phyloP scores from a whole-genome alignment of 2,113 vertebrate genomes.

The Hippolais icterina region DNA sequence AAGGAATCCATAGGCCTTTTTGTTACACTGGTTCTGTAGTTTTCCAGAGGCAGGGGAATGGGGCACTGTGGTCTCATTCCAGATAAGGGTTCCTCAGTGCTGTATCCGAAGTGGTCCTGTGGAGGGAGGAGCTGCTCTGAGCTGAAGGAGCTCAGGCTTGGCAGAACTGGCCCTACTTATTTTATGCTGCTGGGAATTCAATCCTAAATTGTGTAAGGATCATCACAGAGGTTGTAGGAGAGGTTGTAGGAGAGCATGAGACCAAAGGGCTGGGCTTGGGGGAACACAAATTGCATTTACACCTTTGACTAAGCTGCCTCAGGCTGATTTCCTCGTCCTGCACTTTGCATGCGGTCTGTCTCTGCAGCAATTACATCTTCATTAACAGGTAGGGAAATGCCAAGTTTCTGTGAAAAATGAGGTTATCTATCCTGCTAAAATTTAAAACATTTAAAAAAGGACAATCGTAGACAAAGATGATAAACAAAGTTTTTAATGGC shows the following conservation, averaged over 20 bases:
- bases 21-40: too few species aligned
- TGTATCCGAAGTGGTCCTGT: accelerated
- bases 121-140: background rate
- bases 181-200: background rate
- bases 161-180: background rate
- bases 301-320: background rate
- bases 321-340: background rate
- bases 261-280: too few species aligned
- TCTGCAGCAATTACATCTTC: background rate
- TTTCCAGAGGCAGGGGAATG: background rate
- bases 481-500: too few species aligned
- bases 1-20: background rate
- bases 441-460: too few species aligned
- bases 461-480: too few species aligned
- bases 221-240: background rate
- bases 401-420: too few species aligned
- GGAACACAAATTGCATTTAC: background rate
- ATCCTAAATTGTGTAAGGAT: background rate
- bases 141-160: background rate
- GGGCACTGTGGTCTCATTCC: background rate
- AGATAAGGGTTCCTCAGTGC: background rate
- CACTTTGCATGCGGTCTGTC: background rate
- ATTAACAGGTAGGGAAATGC: background rate
- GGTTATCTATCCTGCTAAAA: too few species aligned
- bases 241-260: background rate